A percentile compares a stretch with the other conserved stretches of the same genome.
phyloP scores from a whole-genome alignment of 2,888 invertebrate genomes.

The Ashinkailepas kermadecensis region DNA sequence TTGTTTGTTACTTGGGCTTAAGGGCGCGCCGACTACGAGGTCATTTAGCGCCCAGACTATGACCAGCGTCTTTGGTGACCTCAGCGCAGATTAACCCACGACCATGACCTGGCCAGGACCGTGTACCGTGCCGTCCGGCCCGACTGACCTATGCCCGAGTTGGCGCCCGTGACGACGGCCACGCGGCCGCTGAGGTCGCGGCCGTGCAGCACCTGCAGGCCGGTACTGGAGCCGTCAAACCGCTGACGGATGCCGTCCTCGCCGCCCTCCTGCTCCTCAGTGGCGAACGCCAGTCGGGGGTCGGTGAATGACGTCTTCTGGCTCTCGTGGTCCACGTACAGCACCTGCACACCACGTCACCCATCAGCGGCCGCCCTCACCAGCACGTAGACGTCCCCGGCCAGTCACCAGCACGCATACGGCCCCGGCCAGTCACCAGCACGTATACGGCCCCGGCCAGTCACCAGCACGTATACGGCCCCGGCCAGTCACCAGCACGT shows the following conservation, averaged over 20 bases:
- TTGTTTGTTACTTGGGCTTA: too few species aligned
- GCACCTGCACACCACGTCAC: constrained; percentile 43
- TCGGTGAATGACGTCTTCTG: constrained; percentile 76
- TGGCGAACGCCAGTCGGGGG: constrained; percentile 84
- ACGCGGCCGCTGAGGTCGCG: constrained; percentile 74
- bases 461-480: too few species aligned
- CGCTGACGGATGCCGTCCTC: constrained; percentile 67
- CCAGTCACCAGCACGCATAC: neutral
- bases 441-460: too few species aligned
- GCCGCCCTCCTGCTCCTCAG: constrained; percentile 62
- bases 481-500: too few species aligned
- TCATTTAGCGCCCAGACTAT: too few species aligned
- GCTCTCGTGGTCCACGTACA: constrained; percentile 70
- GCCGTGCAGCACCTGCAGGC: constrained; percentile 69
- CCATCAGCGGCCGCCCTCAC: too few species aligned
- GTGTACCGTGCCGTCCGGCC: constrained; percentile 57
- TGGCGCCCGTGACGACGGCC: constrained; percentile 83
- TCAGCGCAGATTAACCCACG: too few species aligned
- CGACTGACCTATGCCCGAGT: constrained; percentile 70
- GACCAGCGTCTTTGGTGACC: too few species aligned
- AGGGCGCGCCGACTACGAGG: too few species aligned
- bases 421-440: neutral
- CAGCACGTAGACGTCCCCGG: neutral
- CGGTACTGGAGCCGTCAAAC: constrained; percentile 78
- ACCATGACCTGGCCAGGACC: constrained; percentile 32